Base-by-base conservation (phyloP, 1,140 invertebrate species). In the Nylanderia fulva region DNA sequence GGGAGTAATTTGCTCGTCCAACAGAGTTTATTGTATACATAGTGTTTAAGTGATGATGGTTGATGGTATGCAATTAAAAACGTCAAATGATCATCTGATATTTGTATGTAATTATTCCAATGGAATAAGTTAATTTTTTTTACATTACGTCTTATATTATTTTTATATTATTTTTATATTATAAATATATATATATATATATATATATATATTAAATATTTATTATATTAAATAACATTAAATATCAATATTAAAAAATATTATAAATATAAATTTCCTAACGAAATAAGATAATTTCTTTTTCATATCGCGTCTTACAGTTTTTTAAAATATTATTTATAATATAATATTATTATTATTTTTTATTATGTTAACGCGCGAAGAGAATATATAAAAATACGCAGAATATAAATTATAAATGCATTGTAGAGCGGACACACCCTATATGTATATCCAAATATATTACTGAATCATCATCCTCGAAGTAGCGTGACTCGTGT, bases 391-490 rank as follows among this genome's bases (percentile, higher is more conserved):
- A n/a, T n/a, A 45, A 13, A 42, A 61, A 45, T 29, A 15, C 5
- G 15, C n/a, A 1, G 21, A 29, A 52, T 2, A 13, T 13, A 13
- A 64, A 11, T 2, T 48, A 11, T 76, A 63, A 77, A 54, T 21
- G 45, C 1, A 18, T 68, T 68, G 27, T 29, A 27, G n/a, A 48
- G 33, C 2, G 27, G 15, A 6, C 13, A 76, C 15, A 77, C n/a
- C 27, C 63, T n/a, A 33, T n/a, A 33, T 33, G 18, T 39, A 69
- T 42, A 56, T 80, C 33, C 9, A 68, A 15, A 54, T 11, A 21
- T 80, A 21, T 80, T 24, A 68, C 58, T 56, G 76, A 79, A 68
- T 80, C 63, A 68, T 80, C 63, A 72, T 72, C n/a, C 18, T 72
- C 11, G 8, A 58, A 15, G 1, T 71, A n/a, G 66, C 77, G 77